These are phyloP conservation scores for Virgularia gustaviana DNA, from an alignment of 92 coral and sea anemone species.

Conservation along the genomic window DNA sequence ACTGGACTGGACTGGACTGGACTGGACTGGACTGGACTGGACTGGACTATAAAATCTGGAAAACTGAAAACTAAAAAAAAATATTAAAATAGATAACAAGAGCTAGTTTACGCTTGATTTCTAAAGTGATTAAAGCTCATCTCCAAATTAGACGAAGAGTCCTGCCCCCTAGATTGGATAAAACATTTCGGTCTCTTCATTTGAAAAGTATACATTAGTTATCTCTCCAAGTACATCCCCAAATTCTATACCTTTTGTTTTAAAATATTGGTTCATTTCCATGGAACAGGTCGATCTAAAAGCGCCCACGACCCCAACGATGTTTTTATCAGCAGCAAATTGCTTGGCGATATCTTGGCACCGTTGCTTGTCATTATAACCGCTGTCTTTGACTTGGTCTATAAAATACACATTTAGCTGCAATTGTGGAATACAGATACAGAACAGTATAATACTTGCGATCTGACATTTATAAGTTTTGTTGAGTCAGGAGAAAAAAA, in stretches of 20 bases:
- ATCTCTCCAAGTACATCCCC: not conserved
- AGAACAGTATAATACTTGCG: too few relatives aligned
- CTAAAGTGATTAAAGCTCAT: not conserved
- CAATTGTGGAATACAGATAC: too few relatives aligned
- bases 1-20: too few relatives aligned
- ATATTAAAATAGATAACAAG: too few relatives aligned
- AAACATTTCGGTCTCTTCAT: not conserved
- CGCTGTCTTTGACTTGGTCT: slow-evolving; percentile 95
- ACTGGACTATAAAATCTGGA: too few relatives aligned
- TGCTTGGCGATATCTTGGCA: slow-evolving; percentile 90
- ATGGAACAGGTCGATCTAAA: slow-evolving; percentile 89
- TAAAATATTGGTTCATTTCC: slow-evolving; percentile 85
- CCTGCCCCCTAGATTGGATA: not conserved
- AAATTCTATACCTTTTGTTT: slow-evolving; percentile 72
- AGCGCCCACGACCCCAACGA: slow-evolving; percentile 96
- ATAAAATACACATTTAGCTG: too few relatives aligned
- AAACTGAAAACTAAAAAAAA: too few relatives aligned
- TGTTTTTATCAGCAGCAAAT: slow-evolving; percentile 78
- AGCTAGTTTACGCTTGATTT: not conserved
- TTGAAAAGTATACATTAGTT: not conserved
- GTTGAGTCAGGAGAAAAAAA: slow-evolving; percentile 17
- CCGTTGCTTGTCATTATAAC: slow-evolving; percentile 64
- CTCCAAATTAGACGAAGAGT: not conserved
- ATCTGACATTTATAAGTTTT: slow-evolving; percentile 3
- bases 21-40: too few relatives aligned